Conservation (phyloP, 2,113 vertebrate genomes). For the Eleginops maclovinus region DNA sequence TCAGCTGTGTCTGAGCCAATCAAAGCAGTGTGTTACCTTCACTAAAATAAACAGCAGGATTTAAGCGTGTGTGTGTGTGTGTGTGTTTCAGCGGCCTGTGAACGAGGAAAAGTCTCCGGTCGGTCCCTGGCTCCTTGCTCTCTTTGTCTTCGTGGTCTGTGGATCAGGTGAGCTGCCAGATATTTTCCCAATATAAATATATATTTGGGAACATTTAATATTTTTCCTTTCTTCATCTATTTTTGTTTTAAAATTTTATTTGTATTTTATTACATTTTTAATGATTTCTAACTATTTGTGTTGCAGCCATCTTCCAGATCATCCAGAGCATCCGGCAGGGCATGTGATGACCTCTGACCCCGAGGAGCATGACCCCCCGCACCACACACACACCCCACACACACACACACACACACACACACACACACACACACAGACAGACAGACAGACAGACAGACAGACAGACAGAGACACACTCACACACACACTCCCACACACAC, state of each 20-base stretch:
- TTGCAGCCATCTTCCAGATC: conserved; percentile 87
- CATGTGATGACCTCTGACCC: conserved; percentile 74
- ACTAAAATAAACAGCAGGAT: no score
- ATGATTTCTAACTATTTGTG: conserved; percentile 25
- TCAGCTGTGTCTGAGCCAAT: no score
- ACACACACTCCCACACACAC: neutral
- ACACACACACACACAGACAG: conserved; percentile 21
- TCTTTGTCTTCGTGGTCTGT: conserved; percentile 86
- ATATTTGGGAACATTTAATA: no score
- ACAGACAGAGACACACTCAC: conserved; percentile 17
- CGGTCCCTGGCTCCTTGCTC: conserved; percentile 83
- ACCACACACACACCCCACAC: no score
- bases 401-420: no score
- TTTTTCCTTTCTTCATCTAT: no score
- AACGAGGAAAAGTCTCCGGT: conserved; percentile 83
- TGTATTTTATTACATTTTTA: no score
- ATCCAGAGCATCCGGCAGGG: conserved; percentile 88
- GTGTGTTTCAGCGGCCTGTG: conserved; percentile 70
- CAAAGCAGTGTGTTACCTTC: no score
- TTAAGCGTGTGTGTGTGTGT: conserved; percentile 23
- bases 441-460: no score
- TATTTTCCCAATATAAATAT: no score
- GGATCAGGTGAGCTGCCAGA: conserved; percentile 78
- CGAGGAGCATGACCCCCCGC: conserved; percentile 3
- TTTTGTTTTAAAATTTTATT: no score